Evolutionary conservation across 2,113 vertebrate species (phyloP).

Genomic region (Saccopteryx leptura): DNA sequence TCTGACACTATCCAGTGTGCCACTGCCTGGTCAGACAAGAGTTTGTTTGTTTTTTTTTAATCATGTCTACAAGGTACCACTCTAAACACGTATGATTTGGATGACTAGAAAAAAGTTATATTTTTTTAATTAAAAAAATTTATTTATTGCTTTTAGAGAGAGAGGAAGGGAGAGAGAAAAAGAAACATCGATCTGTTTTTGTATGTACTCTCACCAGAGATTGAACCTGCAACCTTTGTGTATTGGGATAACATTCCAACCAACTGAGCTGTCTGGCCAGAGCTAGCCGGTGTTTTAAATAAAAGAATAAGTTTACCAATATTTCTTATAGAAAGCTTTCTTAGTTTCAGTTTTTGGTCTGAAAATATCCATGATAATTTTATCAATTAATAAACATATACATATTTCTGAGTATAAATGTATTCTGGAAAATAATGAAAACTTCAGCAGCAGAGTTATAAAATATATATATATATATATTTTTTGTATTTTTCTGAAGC

Average conservation of each 20-base stretch:
- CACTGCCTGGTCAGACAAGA: too few species aligned
- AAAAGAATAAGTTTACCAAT: constrained; percentile 38
- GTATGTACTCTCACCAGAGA: too few species aligned
- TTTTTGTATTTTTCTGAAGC: too few species aligned
- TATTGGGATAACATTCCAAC: too few species aligned
- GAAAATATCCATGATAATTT: constrained; percentile 43
- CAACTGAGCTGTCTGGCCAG: too few species aligned
- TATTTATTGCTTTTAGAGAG: too few species aligned
- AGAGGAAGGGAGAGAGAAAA: neutral
- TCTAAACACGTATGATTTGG: neutral
- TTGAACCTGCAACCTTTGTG: too few species aligned
- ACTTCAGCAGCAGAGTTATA: constrained; percentile 41
- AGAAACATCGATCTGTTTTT: too few species aligned
- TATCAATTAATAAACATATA: constrained; percentile 40
- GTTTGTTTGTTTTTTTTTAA: neutral
- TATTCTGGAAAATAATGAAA: constrained; percentile 58
- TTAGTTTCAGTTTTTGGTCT: constrained; percentile 36
- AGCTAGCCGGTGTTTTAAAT: neutral
- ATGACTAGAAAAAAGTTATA: neutral
- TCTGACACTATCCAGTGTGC: too few species aligned
- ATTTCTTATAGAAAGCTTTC: neutral
- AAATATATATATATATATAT: too few species aligned
- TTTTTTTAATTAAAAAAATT: too few species aligned
- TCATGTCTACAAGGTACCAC: neutral
- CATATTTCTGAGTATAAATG: constrained; percentile 55